A percentile compares a stretch with the other conserved stretches of the same genome.
phyloP scores from a whole-genome alignment of 2,113 vertebrate species.

The Oncorhynchus masou region DNA sequence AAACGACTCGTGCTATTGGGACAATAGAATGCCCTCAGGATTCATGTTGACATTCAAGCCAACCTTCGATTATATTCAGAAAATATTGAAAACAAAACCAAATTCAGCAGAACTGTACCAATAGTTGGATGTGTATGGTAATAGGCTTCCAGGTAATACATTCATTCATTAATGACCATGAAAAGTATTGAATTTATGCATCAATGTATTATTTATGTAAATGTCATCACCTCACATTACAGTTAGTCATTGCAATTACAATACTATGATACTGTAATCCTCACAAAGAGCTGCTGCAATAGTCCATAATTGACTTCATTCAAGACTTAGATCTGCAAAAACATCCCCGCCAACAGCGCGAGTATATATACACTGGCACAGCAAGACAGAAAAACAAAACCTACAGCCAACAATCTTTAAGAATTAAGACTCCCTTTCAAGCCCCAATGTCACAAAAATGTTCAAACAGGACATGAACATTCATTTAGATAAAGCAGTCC shows the following conservation, averaged over 20 bases:
- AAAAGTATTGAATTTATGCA: background rate
- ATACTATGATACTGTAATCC: slow-evolving; percentile 34
- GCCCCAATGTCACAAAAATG: background rate
- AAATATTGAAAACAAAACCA: too few species aligned
- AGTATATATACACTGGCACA: slow-evolving; percentile 34
- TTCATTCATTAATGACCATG: background rate
- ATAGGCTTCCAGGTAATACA: too few species aligned
- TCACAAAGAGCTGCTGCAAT: slow-evolving; percentile 50
- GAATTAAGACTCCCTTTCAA: slow-evolving; percentile 16
- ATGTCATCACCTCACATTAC: slow-evolving; percentile 45
- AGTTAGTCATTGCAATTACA: slow-evolving; percentile 23
- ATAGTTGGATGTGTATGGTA: too few species aligned
- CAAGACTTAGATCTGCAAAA: slow-evolving; percentile 18
- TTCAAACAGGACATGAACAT: slow-evolving; percentile 37
- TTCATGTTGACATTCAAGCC: too few species aligned
- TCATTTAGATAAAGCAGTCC: slow-evolving; percentile 5
- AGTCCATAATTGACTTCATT: slow-evolving; percentile 35
- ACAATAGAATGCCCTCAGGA: too few species aligned
- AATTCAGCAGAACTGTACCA: too few species aligned
- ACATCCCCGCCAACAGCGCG: slow-evolving; percentile 7
- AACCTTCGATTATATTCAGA: too few species aligned
- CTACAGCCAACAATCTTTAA: background rate
- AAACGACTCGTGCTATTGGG: too few species aligned
- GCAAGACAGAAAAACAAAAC: slow-evolving; percentile 35
- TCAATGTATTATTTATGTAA: slow-evolving; percentile 57